Conservation (phyloP, 1,140 invertebrate genomes). For the Diachasmimorpha longicaudata region DNA sequence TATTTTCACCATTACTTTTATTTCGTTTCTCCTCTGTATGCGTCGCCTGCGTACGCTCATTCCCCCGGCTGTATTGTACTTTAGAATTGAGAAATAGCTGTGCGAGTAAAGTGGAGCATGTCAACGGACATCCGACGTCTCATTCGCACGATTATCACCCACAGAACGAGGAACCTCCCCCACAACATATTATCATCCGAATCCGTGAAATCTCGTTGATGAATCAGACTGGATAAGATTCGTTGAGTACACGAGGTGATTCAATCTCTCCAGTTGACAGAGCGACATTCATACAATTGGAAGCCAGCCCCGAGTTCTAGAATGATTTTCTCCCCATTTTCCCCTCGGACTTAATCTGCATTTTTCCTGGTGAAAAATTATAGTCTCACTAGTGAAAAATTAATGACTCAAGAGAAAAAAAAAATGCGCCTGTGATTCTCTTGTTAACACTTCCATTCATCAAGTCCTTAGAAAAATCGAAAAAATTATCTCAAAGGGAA, state of each 20-base stretch:
- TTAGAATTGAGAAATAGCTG: neutral
- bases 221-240: neutral
- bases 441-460: constrained; percentile 10
- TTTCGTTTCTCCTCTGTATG: neutral
- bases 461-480: neutral
- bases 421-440: neutral
- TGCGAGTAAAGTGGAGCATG: neutral
- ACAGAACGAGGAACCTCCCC: no score
- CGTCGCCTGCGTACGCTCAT: neutral
- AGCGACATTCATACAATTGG: neutral
- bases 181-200: no score
- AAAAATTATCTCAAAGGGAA: neutral
- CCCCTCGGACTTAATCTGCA: neutral
- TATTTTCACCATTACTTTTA: neutral
- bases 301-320: neutral
- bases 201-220: no score
- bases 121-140: constrained; percentile 40
- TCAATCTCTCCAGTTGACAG: neutral
- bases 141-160: constrained; percentile 52
- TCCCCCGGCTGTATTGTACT: neutral
- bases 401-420: constrained; percentile 12
- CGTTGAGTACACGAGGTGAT: no score
- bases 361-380: neutral
- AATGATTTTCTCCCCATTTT: neutral
- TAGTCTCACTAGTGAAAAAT: neutral